These are phyloP conservation scores for Pionites leucogaster DNA, from an alignment of 2,113 vertebrate species.

Conservation along the genomic window DNA sequence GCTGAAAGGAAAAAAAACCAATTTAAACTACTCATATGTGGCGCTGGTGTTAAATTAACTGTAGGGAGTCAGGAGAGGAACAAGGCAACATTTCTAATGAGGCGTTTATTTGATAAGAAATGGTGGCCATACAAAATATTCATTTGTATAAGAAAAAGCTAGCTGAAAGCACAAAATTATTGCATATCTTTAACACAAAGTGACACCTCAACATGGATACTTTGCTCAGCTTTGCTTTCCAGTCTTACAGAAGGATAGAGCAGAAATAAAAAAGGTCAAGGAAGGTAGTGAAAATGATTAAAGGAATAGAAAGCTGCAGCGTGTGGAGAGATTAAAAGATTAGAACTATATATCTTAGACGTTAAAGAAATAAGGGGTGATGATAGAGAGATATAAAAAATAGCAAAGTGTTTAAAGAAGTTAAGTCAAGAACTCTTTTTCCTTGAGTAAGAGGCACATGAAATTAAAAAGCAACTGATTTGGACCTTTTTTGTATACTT, in stretches of 20 bases:
- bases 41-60: not conserved
- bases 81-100: not conserved
- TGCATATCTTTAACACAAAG: not conserved
- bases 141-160: not conserved
- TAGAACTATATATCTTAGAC: not conserved
- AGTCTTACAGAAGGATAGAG: not conserved
- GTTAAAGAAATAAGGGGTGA: not conserved
- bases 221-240: not conserved
- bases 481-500: not conserved
- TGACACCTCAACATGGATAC: not conserved
- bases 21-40: not conserved
- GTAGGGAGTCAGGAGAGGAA: not conserved
- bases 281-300: slow-evolving; percentile 28
- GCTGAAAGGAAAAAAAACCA: not conserved
- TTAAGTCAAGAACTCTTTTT: not conserved
- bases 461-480: not conserved
- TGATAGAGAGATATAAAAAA: not conserved
- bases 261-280: not conserved
- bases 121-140: not conserved
- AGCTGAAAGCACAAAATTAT: not conserved
- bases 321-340: slow-evolving; percentile 40
- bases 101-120: not conserved
- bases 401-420: not conserved
- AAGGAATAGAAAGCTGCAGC: not conserved
- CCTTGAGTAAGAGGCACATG: not conserved